A percentile compares a stretch with the other conserved stretches of the same genome.
These are phyloP conservation scores for Papilio demoleus DNA, from an alignment of 2,888 invertebrate species.

Conservation along the genomic window DNA sequence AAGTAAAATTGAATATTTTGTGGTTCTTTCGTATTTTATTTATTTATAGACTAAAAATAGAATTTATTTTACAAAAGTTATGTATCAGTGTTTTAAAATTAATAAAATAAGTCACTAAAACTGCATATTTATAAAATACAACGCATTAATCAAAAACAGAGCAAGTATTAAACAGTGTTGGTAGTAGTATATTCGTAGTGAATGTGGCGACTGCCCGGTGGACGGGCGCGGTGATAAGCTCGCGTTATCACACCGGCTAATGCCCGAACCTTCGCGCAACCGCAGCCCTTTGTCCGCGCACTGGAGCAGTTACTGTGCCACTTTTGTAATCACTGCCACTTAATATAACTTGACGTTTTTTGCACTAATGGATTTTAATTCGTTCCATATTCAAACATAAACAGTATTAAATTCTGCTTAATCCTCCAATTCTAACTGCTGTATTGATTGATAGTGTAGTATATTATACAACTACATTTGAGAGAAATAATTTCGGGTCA, in stretches of 20 bases:
- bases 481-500: too few relatives aligned
- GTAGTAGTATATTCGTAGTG: conserved; percentile 59
- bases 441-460: not conserved
- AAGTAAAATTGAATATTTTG: too few relatives aligned
- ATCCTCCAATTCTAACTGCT: not conserved
- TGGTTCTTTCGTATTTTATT: too few relatives aligned
- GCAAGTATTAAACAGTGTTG: conserved; percentile 53
- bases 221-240: conserved; percentile 77
- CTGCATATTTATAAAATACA: conserved; percentile 6
- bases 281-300: conserved; percentile 45
- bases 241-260: conserved; percentile 68
- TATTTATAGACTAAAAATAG: too few relatives aligned
- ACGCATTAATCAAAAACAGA: not conserved
- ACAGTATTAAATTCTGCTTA: not conserved
- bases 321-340: conserved; percentile 24
- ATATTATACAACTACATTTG: too few relatives aligned
- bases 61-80: too few relatives aligned
- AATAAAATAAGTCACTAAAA: too few relatives aligned
- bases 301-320: conserved; percentile 9
- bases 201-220: conserved; percentile 77
- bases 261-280: conserved; percentile 48
- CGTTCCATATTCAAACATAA: not conserved
- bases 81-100: too few relatives aligned
- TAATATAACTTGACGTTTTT: conserved; percentile 20
- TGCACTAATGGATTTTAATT: conserved; percentile 16